Base-by-base conservation (phyloP, 2,797 vertebrate species). In the Tenualosa thibaudeaui region DNA sequence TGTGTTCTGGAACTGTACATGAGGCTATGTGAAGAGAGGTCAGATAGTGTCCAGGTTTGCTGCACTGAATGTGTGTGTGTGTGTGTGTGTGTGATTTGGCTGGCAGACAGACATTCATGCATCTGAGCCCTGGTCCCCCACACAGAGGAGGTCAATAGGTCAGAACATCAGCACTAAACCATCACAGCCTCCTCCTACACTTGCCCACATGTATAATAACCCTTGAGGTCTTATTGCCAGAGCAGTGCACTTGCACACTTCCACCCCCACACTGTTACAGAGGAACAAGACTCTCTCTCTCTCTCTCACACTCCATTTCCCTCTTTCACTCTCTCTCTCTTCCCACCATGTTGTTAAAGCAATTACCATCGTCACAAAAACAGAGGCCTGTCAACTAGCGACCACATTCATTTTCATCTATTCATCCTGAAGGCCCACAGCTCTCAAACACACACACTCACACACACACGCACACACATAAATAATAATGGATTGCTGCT, bases 261-360 rank as follows among this genome's bases (percentile, higher is more conserved):
- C 68, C 68, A 40, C 68, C 37, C 68, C 37, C 68, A 43, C 68
- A 75, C 37, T 43, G 37, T 75, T 75, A 37, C 68, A 75, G 68
- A 43, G 37, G 68, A 75, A 75, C 68, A 75, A 75, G 31, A 75
- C 68, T 60, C 58, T 22, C 58, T 22, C 19, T 5, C 58, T n/a
- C 19, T n/a, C 58, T 24, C 58, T 26, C 62, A 26, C 24, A 26
- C 22, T 26, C 62, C 24, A 22, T 62, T n/a, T 62, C 19, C 24
- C 58, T 60, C 19, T 58, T 13, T 58, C 65, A 5, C 65, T 3
- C 68, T 75, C 68, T 75, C 68, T 43, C 13, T 75, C 37, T 75
- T 19, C 68, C 15, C 75, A 87, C 46, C 85, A 85, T 78, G 82
- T 91, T 82, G 90, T 92, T 90, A 89, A 83, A 85, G 86, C 81